A percentile compares a stretch with the other conserved stretches of the same genome.
Conservation (phyloP, 2,113 vertebrate species). For the Leptocoma aspasia region DNA sequence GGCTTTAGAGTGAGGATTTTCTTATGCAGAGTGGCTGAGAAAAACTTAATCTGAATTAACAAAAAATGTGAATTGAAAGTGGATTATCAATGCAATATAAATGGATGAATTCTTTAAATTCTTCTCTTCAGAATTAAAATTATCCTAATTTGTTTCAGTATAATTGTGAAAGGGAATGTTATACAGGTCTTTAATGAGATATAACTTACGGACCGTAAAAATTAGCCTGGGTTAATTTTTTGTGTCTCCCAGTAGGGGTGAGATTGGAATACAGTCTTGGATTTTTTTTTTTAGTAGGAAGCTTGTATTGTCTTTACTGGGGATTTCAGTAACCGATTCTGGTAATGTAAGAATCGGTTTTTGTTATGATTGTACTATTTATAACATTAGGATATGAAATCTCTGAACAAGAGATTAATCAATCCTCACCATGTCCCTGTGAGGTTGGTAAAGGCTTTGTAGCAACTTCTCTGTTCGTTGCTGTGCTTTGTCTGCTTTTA, state of each 20-base stretch:
- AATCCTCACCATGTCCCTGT: neutral
- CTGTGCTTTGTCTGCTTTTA: neutral
- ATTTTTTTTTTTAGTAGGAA: neutral
- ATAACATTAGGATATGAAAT: conserved; percentile 3
- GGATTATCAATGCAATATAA: neutral
- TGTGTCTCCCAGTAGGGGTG: neutral
- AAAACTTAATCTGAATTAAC: conserved; percentile 8
- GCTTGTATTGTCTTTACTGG: neutral
- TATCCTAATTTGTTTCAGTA: neutral
- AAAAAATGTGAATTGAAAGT: neutral
- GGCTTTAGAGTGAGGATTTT: neutral
- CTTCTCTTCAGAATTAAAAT: neutral
- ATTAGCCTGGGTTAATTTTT: neutral
- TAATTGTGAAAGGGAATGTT: conserved; percentile 1
- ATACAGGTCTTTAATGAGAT: neutral
- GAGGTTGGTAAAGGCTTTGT: neutral
- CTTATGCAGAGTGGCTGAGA: neutral
- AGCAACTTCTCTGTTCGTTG: neutral
- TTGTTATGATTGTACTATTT: neutral
- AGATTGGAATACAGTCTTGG: neutral
- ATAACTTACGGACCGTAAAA: neutral
- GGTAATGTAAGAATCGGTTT: neutral
- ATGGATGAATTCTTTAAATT: neutral
- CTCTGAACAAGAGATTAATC: conserved; percentile 4
- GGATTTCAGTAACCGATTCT: neutral